phyloP scores from a whole-genome alignment of 35 echinoderm and acorn worm species.

The Chiridota heheva region DNA sequence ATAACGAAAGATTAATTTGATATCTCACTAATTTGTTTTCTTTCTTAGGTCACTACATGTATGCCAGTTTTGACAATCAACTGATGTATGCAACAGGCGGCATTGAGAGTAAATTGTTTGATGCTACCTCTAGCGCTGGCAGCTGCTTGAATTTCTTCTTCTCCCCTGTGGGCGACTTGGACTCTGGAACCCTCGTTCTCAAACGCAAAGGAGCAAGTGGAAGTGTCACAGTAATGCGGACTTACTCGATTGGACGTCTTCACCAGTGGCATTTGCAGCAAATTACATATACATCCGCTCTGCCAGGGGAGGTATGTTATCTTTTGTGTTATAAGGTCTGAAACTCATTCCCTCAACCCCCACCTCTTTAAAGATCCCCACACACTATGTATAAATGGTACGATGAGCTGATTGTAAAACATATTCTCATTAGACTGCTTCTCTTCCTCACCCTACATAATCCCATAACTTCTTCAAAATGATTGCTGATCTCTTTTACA shows the following conservation, averaged over 20 bases:
- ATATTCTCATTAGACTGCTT: too few relatives aligned
- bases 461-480: too few relatives aligned
- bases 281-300: slow-evolving; percentile 19
- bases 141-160: slow-evolving; percentile 34
- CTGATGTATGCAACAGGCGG: neutral
- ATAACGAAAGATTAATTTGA: too few relatives aligned
- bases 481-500: too few relatives aligned
- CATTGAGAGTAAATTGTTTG: neutral
- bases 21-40: neutral
- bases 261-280: slow-evolving; percentile 27
- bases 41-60: slow-evolving; percentile 38
- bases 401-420: too few relatives aligned
- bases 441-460: too few relatives aligned
- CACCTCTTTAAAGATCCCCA: too few relatives aligned
- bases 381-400: too few relatives aligned
- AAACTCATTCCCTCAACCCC: too few relatives aligned
- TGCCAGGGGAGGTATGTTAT: slow-evolving; percentile 36
- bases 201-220: neutral
- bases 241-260: slow-evolving; percentile 4
- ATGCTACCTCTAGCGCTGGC: neutral
- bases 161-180: slow-evolving; percentile 13
- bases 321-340: too few relatives aligned
- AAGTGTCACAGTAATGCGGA: neutral
- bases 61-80: slow-evolving; percentile 16
- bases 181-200: slow-evolving; percentile 9